These are phyloP conservation scores for Eulimnadia texana DNA, from an alignment of 1,140 invertebrate species.

Conservation along the genomic window DNA sequence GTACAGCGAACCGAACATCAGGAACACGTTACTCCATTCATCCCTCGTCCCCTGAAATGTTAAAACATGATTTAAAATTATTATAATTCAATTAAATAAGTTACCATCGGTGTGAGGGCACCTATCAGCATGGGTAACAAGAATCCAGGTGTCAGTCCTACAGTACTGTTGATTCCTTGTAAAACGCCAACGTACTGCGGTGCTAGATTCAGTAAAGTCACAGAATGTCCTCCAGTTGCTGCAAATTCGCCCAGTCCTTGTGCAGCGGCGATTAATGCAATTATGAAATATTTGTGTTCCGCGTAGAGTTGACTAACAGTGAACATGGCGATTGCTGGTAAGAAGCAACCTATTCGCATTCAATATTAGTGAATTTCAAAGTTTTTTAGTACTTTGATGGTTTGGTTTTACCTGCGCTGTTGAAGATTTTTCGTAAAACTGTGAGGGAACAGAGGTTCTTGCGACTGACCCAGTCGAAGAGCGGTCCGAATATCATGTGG, in stretches of 20 bases:
- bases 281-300: slow-evolving; percentile 16
- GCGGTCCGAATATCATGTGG: slow-evolving; percentile 19
- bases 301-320: slow-evolving; percentile 17
- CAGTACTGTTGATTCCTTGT: slow-evolving; percentile 27
- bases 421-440: slow-evolving; percentile 23
- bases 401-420: slow-evolving; percentile 20
- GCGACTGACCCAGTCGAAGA: slow-evolving; percentile 21
- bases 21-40: slow-evolving; percentile 27
- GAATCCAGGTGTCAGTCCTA: slow-evolving; percentile 26
- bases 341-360: slow-evolving; percentile 18
- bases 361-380: not conserved
- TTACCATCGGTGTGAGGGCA: slow-evolving; percentile 22
- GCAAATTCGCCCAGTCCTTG: slow-evolving; percentile 22
- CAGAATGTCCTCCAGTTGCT: slow-evolving; percentile 24
- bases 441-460: slow-evolving; percentile 20
- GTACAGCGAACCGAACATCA: slow-evolving; percentile 22
- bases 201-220: slow-evolving; percentile 24
- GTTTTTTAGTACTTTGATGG: not conserved
- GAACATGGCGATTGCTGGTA: slow-evolving; percentile 17
- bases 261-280: slow-evolving; percentile 19
- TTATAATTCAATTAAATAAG: not conserved
- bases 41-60: slow-evolving; percentile 23
- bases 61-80: not conserved
- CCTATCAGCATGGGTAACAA: slow-evolving; percentile 21
- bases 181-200: slow-evolving; percentile 26